Evolutionary conservation across 2,888 invertebrate genomes (phyloP).

Genomic region (Lithodes maja): DNA sequence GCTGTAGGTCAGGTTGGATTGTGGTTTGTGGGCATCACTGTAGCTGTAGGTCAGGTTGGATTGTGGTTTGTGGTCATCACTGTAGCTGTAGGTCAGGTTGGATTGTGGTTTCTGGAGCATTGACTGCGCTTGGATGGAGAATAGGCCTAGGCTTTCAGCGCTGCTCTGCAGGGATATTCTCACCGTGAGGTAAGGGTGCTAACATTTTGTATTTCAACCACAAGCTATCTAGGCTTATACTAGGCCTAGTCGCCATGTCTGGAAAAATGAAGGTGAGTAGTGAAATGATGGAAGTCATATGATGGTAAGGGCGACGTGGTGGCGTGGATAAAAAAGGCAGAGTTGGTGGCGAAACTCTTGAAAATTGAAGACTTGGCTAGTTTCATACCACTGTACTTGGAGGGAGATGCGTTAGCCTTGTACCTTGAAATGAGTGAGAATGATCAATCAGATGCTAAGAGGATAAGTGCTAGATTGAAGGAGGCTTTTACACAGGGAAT

Average conservation of each 20-base stretch:
- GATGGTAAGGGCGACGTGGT: conserved; percentile 15
- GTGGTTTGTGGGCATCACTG: too few species aligned
- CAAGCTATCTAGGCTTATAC: too few species aligned
- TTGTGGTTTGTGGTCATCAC: too few species aligned
- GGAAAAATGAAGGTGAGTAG: not conserved
- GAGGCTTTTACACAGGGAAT: not conserved
- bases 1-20: too few species aligned
- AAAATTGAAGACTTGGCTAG: conserved; percentile 6
- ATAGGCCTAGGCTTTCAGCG: too few species aligned
- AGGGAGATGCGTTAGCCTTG: conserved; percentile 23
- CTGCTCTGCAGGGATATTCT: too few species aligned
- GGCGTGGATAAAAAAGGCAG: conserved; percentile 33
- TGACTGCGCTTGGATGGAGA: too few species aligned
- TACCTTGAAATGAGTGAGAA: conserved; percentile 23
- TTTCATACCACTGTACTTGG: conserved; percentile 13
- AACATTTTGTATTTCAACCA: not conserved
- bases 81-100: too few species aligned
- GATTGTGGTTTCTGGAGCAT: too few species aligned
- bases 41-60: too few species aligned
- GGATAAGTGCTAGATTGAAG: not conserved
- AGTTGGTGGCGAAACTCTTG: conserved; percentile 10
- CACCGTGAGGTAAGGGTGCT: too few species aligned
- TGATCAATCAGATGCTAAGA: conserved; percentile 11
- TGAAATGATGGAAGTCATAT: conserved; percentile 14
- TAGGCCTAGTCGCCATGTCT: too few species aligned